These are phyloP conservation scores for Leptinotarsa tumamoca DNA, from an alignment of 2,888 invertebrate genomes.

Conservation along the genomic window DNA sequence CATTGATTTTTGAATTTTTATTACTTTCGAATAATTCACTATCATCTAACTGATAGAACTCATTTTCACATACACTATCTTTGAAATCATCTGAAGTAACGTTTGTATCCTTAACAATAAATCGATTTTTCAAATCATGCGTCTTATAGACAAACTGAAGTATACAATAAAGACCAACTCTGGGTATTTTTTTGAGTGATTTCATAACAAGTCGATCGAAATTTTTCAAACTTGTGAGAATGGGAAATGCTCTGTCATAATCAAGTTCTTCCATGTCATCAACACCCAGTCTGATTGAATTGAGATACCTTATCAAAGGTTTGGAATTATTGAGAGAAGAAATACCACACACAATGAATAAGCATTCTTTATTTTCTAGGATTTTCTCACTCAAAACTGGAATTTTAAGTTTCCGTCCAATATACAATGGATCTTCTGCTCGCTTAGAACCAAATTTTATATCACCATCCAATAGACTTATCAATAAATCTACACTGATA, in stretches of 20 bases:
- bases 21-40: neutral
- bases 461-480: neutral
- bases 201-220: neutral
- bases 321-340: neutral
- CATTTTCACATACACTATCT: neutral
- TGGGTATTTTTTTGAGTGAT: neutral
- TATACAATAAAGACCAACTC: neutral
- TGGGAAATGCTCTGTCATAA: neutral
- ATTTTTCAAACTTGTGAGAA: neutral
- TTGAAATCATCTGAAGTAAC: neutral
- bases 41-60: neutral
- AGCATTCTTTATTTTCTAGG: neutral
- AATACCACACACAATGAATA: neutral
- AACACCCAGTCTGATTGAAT: neutral
- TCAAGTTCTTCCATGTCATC: neutral
- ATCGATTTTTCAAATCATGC: neutral
- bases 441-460: neutral
- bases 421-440: neutral
- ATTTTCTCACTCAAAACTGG: neutral
- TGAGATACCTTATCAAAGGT: neutral
- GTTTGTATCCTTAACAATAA: conserved; percentile 4
- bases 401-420: neutral
- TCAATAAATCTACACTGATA: neutral
- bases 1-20: conserved; percentile 24
- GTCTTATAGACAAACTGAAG: neutral